Base-by-base conservation (phyloP, 2,888 invertebrate genomes). In the Loripinus fragilis region DNA sequence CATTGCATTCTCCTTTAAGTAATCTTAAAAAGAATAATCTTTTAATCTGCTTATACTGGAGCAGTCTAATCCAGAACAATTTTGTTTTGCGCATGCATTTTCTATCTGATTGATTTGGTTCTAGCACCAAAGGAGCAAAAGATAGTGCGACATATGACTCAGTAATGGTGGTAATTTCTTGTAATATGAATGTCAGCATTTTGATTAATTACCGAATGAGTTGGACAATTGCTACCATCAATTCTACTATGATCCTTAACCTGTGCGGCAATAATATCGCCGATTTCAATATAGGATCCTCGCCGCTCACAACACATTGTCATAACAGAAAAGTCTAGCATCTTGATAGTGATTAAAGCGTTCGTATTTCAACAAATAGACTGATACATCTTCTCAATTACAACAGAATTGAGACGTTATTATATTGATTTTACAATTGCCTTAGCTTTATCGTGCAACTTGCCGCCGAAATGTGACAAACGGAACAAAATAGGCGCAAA, bases 161-260 rank as follows among this genome's bases (percentile, higher is more conserved):
- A 20, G 68, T 38, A 17, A 30, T 60, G 17, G 33, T 33, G 60
- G 60, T 84, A 81, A 84, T 84, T 81, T 71, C 84, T 72, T 80
- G 81, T 84, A 84, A 84, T 84, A 84, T 77, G 78, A 71, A 71
- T 80, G 84, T 84, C 84, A 84, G 67, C n/a, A 23, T 38, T 52
- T 74, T 84, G 84, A 84, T 84, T 84, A 84, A 84, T 84, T 84
- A 71, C 68, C 79, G 77, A 84, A 80, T 79, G 73, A 76, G 84
- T 76, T 84, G 78, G 80, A 77, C 84, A 84, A 84, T 84, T 84
- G 81, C 80, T 67, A 80, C 80, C 84, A 84, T 84, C 81, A 84
- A 84, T 84, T 80, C 78, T 80, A 71, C 25, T 67, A n/a, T 80
- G 84, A 71, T 84, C 81, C 71, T 74, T 81, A 76, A 77, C 81